Base-by-base conservation (phyloP, 2,888 invertebrate species). In the Notodonta dromedarius region DNA sequence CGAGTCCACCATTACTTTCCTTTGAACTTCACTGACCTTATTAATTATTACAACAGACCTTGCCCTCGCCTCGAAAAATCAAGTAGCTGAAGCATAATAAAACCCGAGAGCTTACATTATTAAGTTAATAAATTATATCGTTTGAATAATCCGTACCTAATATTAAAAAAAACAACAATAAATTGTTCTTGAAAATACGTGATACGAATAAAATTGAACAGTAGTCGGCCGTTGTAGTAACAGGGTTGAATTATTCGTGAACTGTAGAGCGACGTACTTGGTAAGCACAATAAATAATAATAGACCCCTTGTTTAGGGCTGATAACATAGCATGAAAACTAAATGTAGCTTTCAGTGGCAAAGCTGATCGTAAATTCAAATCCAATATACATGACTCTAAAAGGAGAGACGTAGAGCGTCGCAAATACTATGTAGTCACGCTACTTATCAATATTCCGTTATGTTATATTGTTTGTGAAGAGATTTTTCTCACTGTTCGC, bases 331-430 rank as follows among this genome's bases (percentile, higher is more conserved):
- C 67, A 71, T 70, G 70, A 68, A 75, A 77, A 73, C 67, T 67
- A 71, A 78, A 77, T 70, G 69, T 74, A 66, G 69, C 73, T 76
- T 76, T 74, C 67, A 71, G 75, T 71, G 67, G 65, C 66, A 60
- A 65, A 74, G 61, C 67, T 76, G 74, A 75, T 82, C 80, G 74
- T 82, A 82, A 80, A 83, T 83, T 79, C 77, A 79, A 82, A 80
- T 78, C 70, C 72, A 76, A 78, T 82, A 71, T 75, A 73, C 71
- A 73, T 69, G 73, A 66, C 67, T 64, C 60, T 75, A 71, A 79
- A 76, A 79, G 73, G 74, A 72, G 73, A 66, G 60, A 61, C 68
- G 61, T 66, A 74, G 69, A 78, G 72, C 71, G 69, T 72, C 66
- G 69, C 67, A 61, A 77, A 80, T 79, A 71, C 65, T 71, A 66